These are phyloP conservation scores for Pocillopora grandis DNA, from an alignment of 92 coral and sea anemone species.

Conservation along the genomic window DNA sequence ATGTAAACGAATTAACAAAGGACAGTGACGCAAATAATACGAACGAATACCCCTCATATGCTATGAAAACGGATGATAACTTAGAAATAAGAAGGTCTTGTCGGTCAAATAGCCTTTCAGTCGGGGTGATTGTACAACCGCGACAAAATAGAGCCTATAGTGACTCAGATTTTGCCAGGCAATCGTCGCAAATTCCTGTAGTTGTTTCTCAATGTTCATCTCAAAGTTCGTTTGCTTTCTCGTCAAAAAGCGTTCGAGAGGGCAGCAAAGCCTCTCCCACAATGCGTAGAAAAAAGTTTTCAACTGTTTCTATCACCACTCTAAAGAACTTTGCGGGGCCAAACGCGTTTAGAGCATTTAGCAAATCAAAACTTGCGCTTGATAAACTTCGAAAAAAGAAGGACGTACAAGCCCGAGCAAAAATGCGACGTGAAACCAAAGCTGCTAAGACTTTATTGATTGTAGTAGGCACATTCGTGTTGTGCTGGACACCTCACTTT, in stretches of 20 bases:
- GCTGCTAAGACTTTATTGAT: conserved; percentile 81
- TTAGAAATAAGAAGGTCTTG: not conserved
- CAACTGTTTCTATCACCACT: conserved; percentile 15
- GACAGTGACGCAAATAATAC: not conserved
- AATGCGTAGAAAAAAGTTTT: conserved; percentile 5
- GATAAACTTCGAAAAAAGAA: conserved; percentile 29
- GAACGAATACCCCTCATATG: not conserved
- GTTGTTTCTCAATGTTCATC: conserved; percentile 21
- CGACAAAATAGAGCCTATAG: not conserved
- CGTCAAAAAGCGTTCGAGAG: not conserved
- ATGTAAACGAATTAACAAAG: not conserved
- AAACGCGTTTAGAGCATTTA: conserved; percentile 37
- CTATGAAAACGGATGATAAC: not conserved
- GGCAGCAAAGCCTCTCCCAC: not conserved
- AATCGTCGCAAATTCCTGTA: conserved; percentile 2
- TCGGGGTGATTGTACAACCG: not conserved
- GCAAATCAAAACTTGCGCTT: conserved; percentile 32
- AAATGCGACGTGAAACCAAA: conserved; percentile 74
- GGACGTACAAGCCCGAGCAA: conserved; percentile 29
- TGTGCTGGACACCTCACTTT: conserved; percentile 87
- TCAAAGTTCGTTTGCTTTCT: not conserved
- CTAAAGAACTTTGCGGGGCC: conserved; percentile 12
- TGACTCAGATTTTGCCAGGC: not conserved
- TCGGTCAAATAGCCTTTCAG: not conserved
- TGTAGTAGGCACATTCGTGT: conserved; percentile 76